Evolutionary conservation across 2,797 vertebrate species (phyloP), one percentile per base, ranked within the genome.

Genomic region (Spondyliosoma cantharus): DNA sequence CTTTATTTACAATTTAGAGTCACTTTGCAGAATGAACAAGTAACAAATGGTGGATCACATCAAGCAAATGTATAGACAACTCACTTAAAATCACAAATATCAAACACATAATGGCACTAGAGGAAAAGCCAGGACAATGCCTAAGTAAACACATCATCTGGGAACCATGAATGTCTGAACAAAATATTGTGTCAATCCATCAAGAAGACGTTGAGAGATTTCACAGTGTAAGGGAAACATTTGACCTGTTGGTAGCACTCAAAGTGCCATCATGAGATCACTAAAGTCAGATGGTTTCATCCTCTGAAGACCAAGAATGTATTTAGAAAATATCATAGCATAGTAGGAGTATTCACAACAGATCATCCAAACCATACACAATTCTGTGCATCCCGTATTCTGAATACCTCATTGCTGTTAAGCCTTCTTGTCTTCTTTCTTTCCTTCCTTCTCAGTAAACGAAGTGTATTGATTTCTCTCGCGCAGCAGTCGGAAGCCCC

Each of bases 401-500:
- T 57, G 29, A 61, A 32, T 49, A 62, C 20, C 15, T 52, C 32
- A 12, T 49, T 70, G 22, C 58, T 62, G 53, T 42, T 63, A 16
- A 49, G 42, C 20, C 25, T 9, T 62, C 45, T 56, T 45, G 7
- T 24, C 37, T 37, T 37, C 37, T 11, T 37, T 37, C 37, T 37
- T 37, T 37, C 37, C 9, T 37, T n/a, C 50, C 37, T 45, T n/a
- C 50, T 52, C 25, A 20, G 59, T 42, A 62, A 74, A 68, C 63
- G 1, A 72, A 77, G 17, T 37, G 29, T 65, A 77, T 84, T 71
- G 66, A 85, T 82, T 76, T 73, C 42, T 76, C 17, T 46, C 29
- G 15, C 5, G 4, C n/a, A 29, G 20, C 0, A 2, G 0, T 17
- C 12, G 22, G 8, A 45, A 17, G n/a, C 15, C 15, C 5, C 19